These are phyloP conservation scores for Esox niger DNA, from an alignment of 2,113 vertebrate species.

Conservation along the genomic window DNA sequence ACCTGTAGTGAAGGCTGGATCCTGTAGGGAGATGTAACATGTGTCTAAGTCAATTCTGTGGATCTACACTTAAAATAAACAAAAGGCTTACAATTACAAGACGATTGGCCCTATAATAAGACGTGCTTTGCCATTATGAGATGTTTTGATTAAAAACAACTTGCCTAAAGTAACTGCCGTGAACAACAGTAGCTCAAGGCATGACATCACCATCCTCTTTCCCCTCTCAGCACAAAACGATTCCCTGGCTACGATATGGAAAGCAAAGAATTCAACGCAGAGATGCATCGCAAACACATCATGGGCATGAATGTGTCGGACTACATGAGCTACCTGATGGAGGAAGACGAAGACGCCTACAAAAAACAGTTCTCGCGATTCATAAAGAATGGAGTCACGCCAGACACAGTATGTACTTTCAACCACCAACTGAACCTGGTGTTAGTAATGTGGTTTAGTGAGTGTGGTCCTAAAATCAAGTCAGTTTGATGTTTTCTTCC, in stretches of 20 bases:
- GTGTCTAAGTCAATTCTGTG: background rate
- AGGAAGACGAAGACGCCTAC: constrained; percentile 93
- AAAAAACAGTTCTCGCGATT: constrained; percentile 98
- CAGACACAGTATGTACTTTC: constrained; percentile 79
- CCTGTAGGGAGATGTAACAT: constrained; percentile 69
- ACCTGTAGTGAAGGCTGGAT: constrained; percentile 66
- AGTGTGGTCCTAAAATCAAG: background rate
- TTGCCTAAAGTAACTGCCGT: background rate
- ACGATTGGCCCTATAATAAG: too few species aligned
- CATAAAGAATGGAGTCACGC: constrained; percentile 89
- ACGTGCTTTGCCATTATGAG: too few species aligned
- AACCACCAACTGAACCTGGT: background rate
- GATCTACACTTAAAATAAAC: too few species aligned
- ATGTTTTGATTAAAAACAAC: too few species aligned
- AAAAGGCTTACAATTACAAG: too few species aligned
- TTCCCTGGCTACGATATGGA: constrained; percentile 95
- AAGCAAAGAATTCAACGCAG: constrained; percentile 95
- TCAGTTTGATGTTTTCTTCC: background rate
- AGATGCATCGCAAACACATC: constrained; percentile 96
- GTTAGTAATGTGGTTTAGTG: background rate
- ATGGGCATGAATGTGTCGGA: constrained; percentile 94
- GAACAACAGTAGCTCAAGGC: background rate
- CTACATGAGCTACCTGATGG: constrained; percentile 94
- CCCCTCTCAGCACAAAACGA: constrained; percentile 82
- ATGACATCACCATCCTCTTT: background rate